These are phyloP conservation scores for Neolamprologus tretocephalus DNA, from an alignment of 2,113 vertebrate genomes.

Conservation along the genomic window DNA sequence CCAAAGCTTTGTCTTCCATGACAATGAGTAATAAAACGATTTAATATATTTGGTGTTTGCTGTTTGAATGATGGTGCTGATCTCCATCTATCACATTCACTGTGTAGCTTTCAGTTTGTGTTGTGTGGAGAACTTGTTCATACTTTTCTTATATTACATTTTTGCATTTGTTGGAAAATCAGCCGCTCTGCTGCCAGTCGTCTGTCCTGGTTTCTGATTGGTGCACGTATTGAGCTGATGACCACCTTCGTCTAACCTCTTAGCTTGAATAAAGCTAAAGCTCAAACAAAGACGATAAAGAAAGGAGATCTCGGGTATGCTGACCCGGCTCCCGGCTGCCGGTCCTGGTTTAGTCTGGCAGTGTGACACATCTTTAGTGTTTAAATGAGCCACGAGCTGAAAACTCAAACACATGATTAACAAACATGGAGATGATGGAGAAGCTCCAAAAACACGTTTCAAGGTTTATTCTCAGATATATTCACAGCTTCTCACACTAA, in stretches of 20 bases:
- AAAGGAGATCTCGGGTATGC: accelerated
- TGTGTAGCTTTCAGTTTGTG: not conserved
- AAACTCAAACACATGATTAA: not conserved
- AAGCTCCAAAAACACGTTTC: not conserved
- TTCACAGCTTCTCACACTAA: constrained; percentile 34
- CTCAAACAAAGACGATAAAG: not conserved
- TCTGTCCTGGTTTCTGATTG: not conserved
- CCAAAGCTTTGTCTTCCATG: not conserved
- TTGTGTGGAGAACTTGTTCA: not conserved
- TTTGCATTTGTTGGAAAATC: not conserved
- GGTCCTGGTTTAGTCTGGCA: not conserved
- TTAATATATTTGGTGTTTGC: not conserved
- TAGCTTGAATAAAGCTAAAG: not conserved
- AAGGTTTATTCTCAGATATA: constrained; percentile 6
- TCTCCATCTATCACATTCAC: not conserved
- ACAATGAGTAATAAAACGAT: not conserved
- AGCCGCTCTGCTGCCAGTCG: not conserved
- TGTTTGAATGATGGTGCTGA: not conserved
- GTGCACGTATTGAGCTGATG: not conserved
- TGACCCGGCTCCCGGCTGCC: not conserved
- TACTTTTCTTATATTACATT: not conserved
- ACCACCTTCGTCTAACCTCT: not conserved
- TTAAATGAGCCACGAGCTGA: not conserved
- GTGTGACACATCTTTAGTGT: not conserved
- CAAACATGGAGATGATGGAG: not conserved